Evolutionary conservation across 2,888 invertebrate genomes (phyloP).

Genomic region (Amblyteles armatorius): DNA sequence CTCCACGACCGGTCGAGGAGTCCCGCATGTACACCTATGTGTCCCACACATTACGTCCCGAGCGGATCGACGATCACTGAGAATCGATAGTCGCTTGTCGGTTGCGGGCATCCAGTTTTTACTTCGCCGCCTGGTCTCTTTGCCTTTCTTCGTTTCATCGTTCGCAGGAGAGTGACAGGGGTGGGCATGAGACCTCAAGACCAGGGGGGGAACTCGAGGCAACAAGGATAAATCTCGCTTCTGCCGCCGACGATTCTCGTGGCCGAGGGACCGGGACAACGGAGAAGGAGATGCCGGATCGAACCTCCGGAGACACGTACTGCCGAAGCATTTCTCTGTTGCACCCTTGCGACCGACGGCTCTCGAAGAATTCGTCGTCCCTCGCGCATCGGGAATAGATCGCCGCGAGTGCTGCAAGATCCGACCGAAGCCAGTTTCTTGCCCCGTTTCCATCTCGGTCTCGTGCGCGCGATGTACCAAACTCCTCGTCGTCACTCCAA

Average conservation of each 20-base stretch:
- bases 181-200: not conserved
- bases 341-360: not conserved
- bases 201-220: slow-evolving; percentile 16
- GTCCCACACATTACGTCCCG: not conserved
- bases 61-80: slow-evolving; percentile 27
- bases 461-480: slow-evolving; percentile 2
- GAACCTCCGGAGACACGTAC: slow-evolving; percentile 17
- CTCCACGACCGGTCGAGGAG: slow-evolving; percentile 2
- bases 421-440: slow-evolving; percentile 10
- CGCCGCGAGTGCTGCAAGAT: not conserved
- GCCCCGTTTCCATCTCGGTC: slow-evolving; percentile 10
- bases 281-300: slow-evolving; percentile 31
- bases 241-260: slow-evolving; percentile 37
- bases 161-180: slow-evolving; percentile 18
- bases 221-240: slow-evolving; percentile 36
- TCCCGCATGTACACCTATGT: not conserved
- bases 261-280: slow-evolving; percentile 22
- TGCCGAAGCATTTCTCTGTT: slow-evolving; percentile 4
- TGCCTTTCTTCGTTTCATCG: slow-evolving; percentile 18
- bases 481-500: not conserved
- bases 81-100: slow-evolving; percentile 35
- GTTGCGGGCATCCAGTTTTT: slow-evolving; percentile 36
- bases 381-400: slow-evolving; percentile 14
- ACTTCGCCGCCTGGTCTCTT: not conserved
- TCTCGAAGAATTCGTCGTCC: slow-evolving; percentile 27